Evolutionary conservation across 2,113 vertebrate species (phyloP).

Genomic region (Ariopsis seemanni): DNA sequence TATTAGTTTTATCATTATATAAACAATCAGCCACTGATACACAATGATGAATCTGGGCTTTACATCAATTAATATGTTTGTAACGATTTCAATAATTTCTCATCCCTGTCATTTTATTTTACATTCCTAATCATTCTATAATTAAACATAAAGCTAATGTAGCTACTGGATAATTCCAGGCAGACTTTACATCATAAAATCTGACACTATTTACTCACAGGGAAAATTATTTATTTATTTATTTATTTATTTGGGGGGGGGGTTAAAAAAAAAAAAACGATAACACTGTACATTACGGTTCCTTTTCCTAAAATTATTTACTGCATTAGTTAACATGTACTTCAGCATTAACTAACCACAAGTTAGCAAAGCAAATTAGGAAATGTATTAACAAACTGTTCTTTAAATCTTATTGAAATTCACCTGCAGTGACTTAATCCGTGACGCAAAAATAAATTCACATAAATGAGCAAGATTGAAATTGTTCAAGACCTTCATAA

Average conservation of each 20-base stretch:
- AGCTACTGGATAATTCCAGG: neutral
- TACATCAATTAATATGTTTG: neutral
- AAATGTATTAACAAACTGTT: neutral
- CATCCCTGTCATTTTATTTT: neutral
- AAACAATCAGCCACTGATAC: neutral
- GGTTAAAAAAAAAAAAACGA: neutral
- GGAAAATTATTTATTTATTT: too few relatives aligned
- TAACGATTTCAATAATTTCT: neutral
- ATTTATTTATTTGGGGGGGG: too few relatives aligned
- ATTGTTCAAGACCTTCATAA: neutral
- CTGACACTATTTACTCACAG: neutral
- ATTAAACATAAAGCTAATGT: neutral
- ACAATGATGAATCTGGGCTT: neutral
- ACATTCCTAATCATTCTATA: neutral
- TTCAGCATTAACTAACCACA: neutral
- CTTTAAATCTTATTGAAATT: neutral
- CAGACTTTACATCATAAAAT: neutral
- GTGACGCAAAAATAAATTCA: neutral
- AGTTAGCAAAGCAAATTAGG: neutral
- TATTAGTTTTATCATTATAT: neutral
- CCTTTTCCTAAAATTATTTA: neutral
- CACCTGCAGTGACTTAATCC: neutral
- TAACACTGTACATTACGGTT: neutral
- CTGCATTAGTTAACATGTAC: neutral
- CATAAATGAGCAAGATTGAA: neutral